phyloP scores from a whole-genome alignment of 2,888 invertebrate species.

The Eristalinus sepulchralis region DNA sequence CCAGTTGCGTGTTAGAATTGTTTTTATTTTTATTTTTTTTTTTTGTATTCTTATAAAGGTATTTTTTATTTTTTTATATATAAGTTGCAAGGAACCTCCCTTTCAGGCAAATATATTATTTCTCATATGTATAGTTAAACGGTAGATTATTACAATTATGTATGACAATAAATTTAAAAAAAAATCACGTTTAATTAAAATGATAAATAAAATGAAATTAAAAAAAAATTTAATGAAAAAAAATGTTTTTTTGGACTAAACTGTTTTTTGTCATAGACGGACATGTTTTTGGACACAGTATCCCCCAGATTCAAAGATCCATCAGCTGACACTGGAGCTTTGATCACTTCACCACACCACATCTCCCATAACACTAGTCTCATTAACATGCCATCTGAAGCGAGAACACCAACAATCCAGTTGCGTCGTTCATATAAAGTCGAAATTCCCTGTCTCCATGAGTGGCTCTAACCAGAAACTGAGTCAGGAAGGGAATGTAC shows the following conservation, averaged over 20 bases:
- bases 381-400: too few species aligned
- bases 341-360: too few species aligned
- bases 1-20: too few species aligned
- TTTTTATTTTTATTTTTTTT: neutral
- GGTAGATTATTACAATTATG: conserved; percentile 48
- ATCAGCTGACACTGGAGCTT: too few species aligned
- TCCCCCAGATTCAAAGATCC: too few species aligned
- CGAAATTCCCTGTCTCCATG: too few species aligned
- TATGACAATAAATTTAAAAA: conserved; percentile 64
- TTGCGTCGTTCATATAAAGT: too few species aligned
- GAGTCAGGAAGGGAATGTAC: too few species aligned
- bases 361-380: too few species aligned
- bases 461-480: too few species aligned
- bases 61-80: too few species aligned
- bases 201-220: conserved; percentile 6
- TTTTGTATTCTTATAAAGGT: neutral
- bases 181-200: conserved; percentile 51
- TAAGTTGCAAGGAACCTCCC: neutral
- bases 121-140: conserved; percentile 42
- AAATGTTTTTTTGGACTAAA: neutral
- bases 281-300: neutral
- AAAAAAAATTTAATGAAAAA: neutral
- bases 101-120: neutral
- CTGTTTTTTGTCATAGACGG: neutral
- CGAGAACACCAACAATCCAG: too few species aligned